Evolutionary conservation across 2,888 invertebrate genomes (phyloP), one percentile per base, ranked within the genome.

Genomic region (Chydorus sphaericus): DNA sequence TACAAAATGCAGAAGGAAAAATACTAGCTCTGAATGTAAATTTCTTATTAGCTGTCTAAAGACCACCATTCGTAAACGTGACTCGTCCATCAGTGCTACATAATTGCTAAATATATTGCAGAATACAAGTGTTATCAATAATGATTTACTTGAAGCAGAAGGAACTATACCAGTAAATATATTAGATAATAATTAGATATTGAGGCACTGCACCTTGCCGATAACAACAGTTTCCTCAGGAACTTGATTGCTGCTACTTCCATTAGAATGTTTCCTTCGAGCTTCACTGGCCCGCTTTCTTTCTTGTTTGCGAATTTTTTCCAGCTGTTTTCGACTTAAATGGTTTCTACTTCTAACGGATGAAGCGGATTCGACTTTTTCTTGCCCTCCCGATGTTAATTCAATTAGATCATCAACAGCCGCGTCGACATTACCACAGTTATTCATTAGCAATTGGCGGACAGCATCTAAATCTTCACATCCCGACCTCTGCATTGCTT

Each of bases 401-500:
- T 18, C 36, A n/a, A 49, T 23, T 5, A 55, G 49, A 26, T 55
- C 55, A 10, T 55, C 55, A 3, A 55, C 55, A 31, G 55, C 36
- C 20, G 55, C 55, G 16, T 55, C 55, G 16, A 55, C 6, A 33
- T 49, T 55, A 20, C 33, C 37, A 26, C 20, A 49, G n/a, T 55
- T 55, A n/a, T 30, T 55, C 20, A 49, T 56, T n/a, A 66, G 58
- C n/a, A 62, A 60, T 8, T 63, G 61, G 51, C 62, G 60, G 39
- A 65, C 62, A 44, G 62, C 55, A 28, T 55, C 57, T 7, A 61
- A 57, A 57, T 65, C 65, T 7, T 61, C 60, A 54, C 62, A 65
- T 48, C 62, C 64, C 11, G 65, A 63, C 55, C 62, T 61, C 14
- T 62, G 59, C 60, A 65, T 63, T 4, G 63, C 62, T 38, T 63